phyloP scores from a whole-genome alignment of 2,888 invertebrate species.

The Phasia obesa region DNA sequence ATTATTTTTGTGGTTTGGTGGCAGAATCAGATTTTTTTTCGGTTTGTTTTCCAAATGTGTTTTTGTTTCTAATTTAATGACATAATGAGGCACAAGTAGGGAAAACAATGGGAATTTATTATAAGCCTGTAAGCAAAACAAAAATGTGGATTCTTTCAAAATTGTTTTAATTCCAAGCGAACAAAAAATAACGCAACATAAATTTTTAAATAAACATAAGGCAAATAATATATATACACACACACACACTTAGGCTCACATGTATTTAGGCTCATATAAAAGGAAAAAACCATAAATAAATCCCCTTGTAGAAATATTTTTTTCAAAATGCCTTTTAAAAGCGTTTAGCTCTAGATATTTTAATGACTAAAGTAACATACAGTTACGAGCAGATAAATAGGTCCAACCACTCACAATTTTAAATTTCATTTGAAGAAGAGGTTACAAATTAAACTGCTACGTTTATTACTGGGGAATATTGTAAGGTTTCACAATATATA shows the following conservation, averaged over 20 bases:
- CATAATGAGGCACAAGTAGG: constrained; percentile 34
- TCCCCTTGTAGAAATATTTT: constrained; percentile 1
- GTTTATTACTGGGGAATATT: no score
- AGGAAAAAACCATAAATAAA: constrained; percentile 6
- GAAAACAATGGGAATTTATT: constrained; percentile 18
- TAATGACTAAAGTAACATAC: background rate
- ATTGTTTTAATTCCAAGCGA: background rate
- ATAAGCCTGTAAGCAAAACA: constrained; percentile 56
- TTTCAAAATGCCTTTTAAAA: background rate
- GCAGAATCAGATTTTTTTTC: constrained; percentile 7
- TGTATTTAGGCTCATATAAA: background rate
- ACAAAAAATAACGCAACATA: constrained; percentile 47
- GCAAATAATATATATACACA: no score
- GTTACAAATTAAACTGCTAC: no score
- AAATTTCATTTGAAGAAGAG: no score
- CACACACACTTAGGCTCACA: background rate
- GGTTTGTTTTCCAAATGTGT: constrained; percentile 2
- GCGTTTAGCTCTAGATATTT: background rate
- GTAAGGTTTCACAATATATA: no score
- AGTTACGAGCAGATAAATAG: no score
- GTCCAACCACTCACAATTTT: no score
- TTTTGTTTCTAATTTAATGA: constrained; percentile 36
- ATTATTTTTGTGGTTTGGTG: constrained; percentile 56
- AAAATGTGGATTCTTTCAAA: constrained; percentile 13
- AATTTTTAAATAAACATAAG: constrained; percentile 49